Evolutionary conservation across 2,888 invertebrate genomes (phyloP).

Genomic region (Cryptus armator): DNA sequence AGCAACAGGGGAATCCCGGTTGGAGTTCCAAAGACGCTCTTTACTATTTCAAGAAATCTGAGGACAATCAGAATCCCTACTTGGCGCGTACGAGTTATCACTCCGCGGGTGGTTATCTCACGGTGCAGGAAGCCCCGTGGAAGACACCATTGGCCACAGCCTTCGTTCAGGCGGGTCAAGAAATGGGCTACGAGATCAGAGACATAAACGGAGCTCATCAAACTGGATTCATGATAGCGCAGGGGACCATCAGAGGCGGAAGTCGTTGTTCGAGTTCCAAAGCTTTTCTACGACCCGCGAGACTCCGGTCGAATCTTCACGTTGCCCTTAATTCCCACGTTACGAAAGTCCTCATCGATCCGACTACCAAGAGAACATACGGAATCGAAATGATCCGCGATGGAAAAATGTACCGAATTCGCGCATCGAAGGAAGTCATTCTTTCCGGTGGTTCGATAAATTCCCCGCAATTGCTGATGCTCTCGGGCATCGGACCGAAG

Average conservation of each 20-base stretch:
- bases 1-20: constrained; percentile 93
- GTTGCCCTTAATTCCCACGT: constrained; percentile 94
- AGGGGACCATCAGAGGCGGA: constrained; percentile 92
- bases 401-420: constrained; percentile 90
- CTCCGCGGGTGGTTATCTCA: constrained; percentile 92
- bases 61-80: constrained; percentile 95
- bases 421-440: constrained; percentile 95
- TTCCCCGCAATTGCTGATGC: constrained; percentile 96
- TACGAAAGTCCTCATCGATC: constrained; percentile 86
- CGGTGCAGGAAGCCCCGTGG: constrained; percentile 94
- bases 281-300: constrained; percentile 93
- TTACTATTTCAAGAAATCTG: constrained; percentile 95
- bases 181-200: constrained; percentile 94
- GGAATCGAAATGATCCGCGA: constrained; percentile 93
- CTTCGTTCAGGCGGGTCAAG: constrained; percentile 93
- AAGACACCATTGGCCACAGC: constrained; percentile 93
- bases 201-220: constrained; percentile 95
- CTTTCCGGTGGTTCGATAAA: constrained; percentile 96
- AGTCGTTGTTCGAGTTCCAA: constrained; percentile 95
- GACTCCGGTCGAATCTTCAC: constrained; percentile 93
- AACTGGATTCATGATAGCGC: constrained; percentile 95
- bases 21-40: constrained; percentile 94
- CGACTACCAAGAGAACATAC: constrained; percentile 90
- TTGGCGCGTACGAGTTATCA: constrained; percentile 92
- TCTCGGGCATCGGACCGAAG: constrained; percentile 94